Base-by-base conservation (phyloP, 2,888 invertebrate genomes). In the Andrena haemorrhoa region DNA sequence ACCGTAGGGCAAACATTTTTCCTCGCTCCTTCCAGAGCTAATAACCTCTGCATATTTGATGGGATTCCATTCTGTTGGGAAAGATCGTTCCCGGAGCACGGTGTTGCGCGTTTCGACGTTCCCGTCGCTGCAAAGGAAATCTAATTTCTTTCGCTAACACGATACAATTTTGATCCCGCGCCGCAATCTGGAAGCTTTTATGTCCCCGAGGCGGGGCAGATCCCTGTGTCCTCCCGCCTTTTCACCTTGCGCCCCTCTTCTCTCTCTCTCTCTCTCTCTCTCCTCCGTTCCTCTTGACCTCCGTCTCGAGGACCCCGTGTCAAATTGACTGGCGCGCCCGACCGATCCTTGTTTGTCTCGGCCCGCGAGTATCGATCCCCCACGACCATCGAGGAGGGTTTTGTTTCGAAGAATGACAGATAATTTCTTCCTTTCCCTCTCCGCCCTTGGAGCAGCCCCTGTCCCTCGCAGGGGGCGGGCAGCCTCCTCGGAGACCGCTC, bases 21-120 rank as follows among this genome's bases (percentile, higher is more conserved):
- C 75, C 85, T 82, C 82, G 73, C 74, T 75, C 71, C 82, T 73
- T 60, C 74, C 69, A 80, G 83, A 82, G 87, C 89, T 91, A 89
- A 91, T 89, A 91, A 90, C 89, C 82, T 86, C 88, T 91, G 88
- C 90, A 91, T 91, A 87, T 90, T 90, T 90, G 81, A 91, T 90
- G 82, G 87, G 75, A 70, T 78, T 88, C 85, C 88, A 89, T 90
- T 88, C 83, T 86, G 79, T 84, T 85, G 87, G 79, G 84, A 75
- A 76, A 84, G 84, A 83, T 82, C 82, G 79, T 77, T 75, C 75
- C 60, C 63, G 26, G 64, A 49, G 65, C 31, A 47, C 49, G 20
- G 5, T 47, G 60, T 61, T 64, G 68, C 69, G 68, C 73, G 56
- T 60, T 72, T 76, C 71, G 76, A 56, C 71, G 63, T 73, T 29